Base-by-base conservation (phyloP, 2,888 invertebrate genomes). In the Tenthredo notha region DNA sequence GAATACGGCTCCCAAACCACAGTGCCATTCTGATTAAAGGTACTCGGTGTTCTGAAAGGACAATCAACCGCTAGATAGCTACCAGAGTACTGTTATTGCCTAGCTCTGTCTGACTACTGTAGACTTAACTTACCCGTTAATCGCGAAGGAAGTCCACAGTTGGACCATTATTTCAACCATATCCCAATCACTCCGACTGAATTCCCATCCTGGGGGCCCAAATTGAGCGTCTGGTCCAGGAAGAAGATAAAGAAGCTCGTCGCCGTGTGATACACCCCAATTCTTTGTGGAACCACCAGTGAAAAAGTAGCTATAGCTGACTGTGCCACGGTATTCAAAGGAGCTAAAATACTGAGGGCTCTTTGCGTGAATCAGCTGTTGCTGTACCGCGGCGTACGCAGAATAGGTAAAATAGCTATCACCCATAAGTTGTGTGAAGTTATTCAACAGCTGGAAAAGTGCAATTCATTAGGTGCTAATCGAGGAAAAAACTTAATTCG, bases 101-200 rank as follows among this genome's bases (percentile, higher is more conserved):
- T 7, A 21, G 37, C 10, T n/a, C 37, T 7, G 1, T 12, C 43
- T 18, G 67, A 33, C 15, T 33, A 15, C n/a, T 70, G 9, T 70
- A 18, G 70, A 4, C 33, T 47, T n/a, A 9, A 75, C 21, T 78
- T 58, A 78, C 58, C 78, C 78, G 10, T 50, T 37, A 58, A 33
- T 18, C 12, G 58, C 78, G 21, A 78, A 78, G n/a, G 78, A 78
- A 10, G 78, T 37, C 58, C 54, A 78, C 10, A 78, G 18, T n/a
- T 78, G 78, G n/a, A 78, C 58, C 78, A 78, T 78, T 10, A 10
- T 78, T 6, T 78, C 78, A 12, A 58, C 58, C 78, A 78, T 78
- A 29, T n/a, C 25, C 54, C 54, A 58, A 78, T 78, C 78, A 54
- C 25, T 47, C 10, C 37, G 54, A 29, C 33, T 78, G 12, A 58